Conservation (phyloP, 2,888 invertebrate species). For the Pseudeuparius sepicola region DNA sequence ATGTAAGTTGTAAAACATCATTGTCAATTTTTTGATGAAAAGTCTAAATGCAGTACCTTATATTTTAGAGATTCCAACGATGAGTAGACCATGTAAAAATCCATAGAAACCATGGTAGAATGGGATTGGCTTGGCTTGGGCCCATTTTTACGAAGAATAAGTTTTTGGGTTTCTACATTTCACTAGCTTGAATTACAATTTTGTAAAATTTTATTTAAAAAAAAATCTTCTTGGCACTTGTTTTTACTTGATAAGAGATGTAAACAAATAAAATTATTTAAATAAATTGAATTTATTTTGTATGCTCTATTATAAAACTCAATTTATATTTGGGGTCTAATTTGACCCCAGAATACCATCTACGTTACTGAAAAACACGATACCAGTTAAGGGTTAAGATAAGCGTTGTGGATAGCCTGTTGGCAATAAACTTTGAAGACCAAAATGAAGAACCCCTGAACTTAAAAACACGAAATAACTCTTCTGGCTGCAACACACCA, state of each 20-base stretch:
- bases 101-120: constrained; percentile 1
- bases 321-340: constrained; percentile 2
- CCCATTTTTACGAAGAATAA: constrained; percentile 2
- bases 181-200: constrained; percentile 1
- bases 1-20: constrained; percentile 1
- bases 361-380: background rate
- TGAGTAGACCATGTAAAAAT: constrained; percentile 3
- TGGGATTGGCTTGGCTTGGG: constrained; percentile 3
- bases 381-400: constrained; percentile 4
- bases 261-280: constrained; percentile 2
- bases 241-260: constrained; percentile 1
- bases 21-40: constrained; percentile 2
- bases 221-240: constrained; percentile 1
- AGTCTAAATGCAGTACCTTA: background rate
- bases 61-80: constrained; percentile 1
- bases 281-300: constrained; percentile 1
- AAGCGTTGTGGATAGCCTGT: constrained; percentile 1
- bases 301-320: constrained; percentile 3
- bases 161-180: constrained; percentile 1
- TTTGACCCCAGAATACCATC: constrained; percentile 2
- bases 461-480: constrained; percentile 5
- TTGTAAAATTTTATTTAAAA: background rate
- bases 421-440: constrained; percentile 3
- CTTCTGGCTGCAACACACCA: constrained; percentile 5
- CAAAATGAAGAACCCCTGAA: background rate